A percentile compares a stretch with the other conserved stretches of the same genome.
Evolutionary conservation across 2,888 invertebrate species (phyloP).

Genomic region (Salticus scenicus): DNA sequence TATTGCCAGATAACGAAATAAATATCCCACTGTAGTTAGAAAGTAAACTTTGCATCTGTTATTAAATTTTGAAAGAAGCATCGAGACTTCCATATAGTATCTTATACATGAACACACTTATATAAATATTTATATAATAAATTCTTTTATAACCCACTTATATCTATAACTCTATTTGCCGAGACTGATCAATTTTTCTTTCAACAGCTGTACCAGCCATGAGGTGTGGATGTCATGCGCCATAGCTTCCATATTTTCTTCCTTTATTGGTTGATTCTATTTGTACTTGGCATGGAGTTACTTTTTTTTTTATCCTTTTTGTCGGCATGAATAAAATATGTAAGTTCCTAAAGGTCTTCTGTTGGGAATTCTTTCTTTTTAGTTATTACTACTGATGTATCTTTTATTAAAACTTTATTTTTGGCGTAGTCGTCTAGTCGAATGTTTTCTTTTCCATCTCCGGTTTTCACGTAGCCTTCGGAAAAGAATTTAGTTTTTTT

Average conservation of each 20-base stretch:
- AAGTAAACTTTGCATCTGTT: no score
- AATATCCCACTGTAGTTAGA: no score
- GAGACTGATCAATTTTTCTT: not conserved
- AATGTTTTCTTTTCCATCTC: not conserved
- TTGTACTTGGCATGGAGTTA: not conserved
- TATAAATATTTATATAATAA: no score
- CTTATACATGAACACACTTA: no score
- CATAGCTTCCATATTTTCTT: not conserved
- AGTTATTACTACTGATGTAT: not conserved
- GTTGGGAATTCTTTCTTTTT: not conserved
- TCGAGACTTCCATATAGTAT: no score
- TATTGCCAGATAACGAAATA: no score
- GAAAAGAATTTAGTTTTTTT: no score
- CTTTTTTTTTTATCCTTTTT: not conserved
- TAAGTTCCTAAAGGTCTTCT: not conserved
- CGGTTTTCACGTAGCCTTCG: not conserved
- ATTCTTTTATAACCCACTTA: no score
- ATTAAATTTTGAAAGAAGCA: no score
- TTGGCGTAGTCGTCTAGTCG: not conserved
- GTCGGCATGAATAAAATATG: not conserved
- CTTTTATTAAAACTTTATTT: not conserved
- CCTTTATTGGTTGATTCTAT: not conserved
- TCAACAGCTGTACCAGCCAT: not conserved
- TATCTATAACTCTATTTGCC: not conserved
- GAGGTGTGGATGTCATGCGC: not conserved